phyloP scores from a whole-genome alignment of 2,113 vertebrate species.

The Ailurus styani region DNA sequence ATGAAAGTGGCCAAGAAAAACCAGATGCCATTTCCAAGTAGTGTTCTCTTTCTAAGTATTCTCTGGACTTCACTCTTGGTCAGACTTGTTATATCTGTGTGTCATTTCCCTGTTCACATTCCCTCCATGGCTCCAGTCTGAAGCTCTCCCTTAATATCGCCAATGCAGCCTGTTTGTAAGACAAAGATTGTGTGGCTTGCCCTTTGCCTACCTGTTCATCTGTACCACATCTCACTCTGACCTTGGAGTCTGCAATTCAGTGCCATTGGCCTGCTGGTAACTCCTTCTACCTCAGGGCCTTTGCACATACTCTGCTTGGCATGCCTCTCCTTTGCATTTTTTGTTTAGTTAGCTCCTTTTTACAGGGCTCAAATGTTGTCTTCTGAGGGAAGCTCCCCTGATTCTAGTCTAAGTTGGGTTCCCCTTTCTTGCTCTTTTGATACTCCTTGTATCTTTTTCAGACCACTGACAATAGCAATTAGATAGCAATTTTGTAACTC shows the following conservation, averaged over 20 bases:
- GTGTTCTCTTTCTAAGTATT: not conserved
- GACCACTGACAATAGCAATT: not conserved
- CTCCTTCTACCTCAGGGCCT: not conserved
- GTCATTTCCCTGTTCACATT: not conserved
- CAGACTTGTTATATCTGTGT: not conserved
- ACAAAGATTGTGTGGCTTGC: not conserved
- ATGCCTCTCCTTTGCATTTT: not conserved
- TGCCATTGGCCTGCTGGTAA: not conserved
- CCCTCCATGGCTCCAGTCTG: not conserved
- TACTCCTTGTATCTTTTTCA: not conserved
- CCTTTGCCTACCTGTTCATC: not conserved
- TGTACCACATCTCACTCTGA: not conserved
- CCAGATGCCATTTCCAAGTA: not conserved
- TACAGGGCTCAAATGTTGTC: not conserved
- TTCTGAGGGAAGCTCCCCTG: not conserved
- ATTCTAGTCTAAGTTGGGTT: not conserved
- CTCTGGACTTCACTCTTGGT: not conserved
- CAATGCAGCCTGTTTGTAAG: not conserved
- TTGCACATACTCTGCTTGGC: not conserved
- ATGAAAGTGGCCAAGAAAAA: not conserved
- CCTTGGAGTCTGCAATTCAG: not conserved
- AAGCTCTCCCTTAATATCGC: not conserved
- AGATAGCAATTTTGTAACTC: not conserved
- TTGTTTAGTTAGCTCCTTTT: not conserved
- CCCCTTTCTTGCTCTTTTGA: not conserved